Evolutionary conservation across 2,113 vertebrate genomes (phyloP).

Genomic region (Oenanthe melanoleuca): DNA sequence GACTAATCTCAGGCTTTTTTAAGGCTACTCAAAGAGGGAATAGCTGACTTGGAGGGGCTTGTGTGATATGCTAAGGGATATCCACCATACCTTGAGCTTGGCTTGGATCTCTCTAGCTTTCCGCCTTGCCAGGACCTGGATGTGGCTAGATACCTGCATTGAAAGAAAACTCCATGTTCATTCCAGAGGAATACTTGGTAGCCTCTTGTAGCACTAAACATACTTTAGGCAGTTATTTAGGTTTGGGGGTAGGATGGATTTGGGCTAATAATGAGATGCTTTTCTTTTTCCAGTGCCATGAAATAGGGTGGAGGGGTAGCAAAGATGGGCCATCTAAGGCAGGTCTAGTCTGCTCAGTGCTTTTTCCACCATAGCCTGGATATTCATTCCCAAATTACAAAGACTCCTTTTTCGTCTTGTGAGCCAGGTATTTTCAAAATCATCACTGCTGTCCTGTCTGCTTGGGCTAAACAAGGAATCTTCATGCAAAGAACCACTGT

Average conservation of each 20-base stretch:
- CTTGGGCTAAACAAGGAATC: not conserved
- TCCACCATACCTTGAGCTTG: constrained; percentile 91
- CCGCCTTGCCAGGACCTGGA: constrained; percentile 93
- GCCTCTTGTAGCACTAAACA: not conserved
- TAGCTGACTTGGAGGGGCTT: not conserved
- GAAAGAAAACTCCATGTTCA: constrained; percentile 22
- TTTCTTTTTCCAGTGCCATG: not conserved
- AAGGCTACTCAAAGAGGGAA: not conserved
- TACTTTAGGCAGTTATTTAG: not conserved
- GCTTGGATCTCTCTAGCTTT: constrained; percentile 98
- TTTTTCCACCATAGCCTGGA: not conserved
- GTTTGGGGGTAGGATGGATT: not conserved
- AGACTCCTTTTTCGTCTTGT: not conserved
- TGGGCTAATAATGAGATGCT: not conserved
- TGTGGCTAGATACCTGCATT: constrained; percentile 93
- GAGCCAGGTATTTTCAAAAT: not conserved
- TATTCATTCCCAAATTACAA: not conserved
- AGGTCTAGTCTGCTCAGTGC: not conserved
- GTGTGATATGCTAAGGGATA: not conserved
- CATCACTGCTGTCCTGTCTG: not conserved
- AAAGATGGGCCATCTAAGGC: not conserved
- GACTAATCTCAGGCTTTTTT: not conserved
- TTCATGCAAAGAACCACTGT: not conserved
- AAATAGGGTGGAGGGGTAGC: not conserved
- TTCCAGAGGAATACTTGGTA: not conserved